Conservation (phyloP, 2,888 invertebrate species). For the Drosophila algonquin region DNA sequence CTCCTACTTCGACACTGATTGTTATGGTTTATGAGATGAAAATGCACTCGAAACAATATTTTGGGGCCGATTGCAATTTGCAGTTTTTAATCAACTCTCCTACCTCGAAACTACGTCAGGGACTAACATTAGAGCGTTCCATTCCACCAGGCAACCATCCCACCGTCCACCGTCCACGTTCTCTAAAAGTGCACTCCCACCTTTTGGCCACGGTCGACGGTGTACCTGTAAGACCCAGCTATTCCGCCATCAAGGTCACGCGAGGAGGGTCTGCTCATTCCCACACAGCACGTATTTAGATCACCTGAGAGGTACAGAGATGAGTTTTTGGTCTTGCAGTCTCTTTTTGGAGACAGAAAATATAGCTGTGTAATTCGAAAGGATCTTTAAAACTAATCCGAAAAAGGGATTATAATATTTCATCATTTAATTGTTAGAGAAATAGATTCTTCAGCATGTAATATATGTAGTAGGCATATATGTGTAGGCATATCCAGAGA, state of each 20-base stretch:
- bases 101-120: not conserved
- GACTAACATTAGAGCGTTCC: not conserved
- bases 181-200: not conserved
- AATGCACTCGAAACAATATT: conserved; percentile 71
- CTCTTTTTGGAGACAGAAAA: not conserved
- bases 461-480: no score
- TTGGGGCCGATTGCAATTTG: conserved; percentile 41
- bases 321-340: not conserved
- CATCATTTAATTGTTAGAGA: no score
- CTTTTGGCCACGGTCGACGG: not conserved
- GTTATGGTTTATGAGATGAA: conserved; percentile 68
- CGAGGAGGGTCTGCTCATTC: not conserved
- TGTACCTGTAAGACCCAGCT: not conserved
- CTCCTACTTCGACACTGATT: conserved; percentile 48
- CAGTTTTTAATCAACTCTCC: conserved; percentile 45
- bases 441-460: no score
- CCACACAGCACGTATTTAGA: not conserved
- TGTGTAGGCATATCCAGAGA: no score
- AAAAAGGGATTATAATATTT: no score
- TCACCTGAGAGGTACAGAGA: not conserved
- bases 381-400: no score
- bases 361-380: not conserved
- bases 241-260: not conserved
- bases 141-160: not conserved
- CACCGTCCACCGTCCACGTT: not conserved